Base-by-base conservation (phyloP, 1,140 invertebrate species). In the Bombus pascuorum region DNA sequence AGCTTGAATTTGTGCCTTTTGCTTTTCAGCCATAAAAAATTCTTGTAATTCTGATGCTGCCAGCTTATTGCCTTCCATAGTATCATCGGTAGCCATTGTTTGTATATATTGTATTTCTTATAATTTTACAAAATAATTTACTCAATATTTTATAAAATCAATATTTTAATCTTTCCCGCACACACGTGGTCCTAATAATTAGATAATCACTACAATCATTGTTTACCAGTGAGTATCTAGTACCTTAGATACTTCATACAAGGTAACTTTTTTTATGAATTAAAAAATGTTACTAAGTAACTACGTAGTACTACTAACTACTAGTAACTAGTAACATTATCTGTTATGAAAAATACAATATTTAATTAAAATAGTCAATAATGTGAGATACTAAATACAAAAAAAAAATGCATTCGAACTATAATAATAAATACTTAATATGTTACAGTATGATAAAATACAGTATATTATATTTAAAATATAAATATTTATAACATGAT, bases 1-100 rank as follows among this genome's bases (percentile, higher is more conserved):
- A 74, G 97, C 97, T 94, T 98, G 97, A 85, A 98, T 97, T 95
- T 98, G 97, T 18, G 98, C 98, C 94, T 98, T 98, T 94, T 99
- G 98, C 92, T 98, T 98, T 94, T 98, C 98, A n/a, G 96, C 96
- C 94, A 97, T 95, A 13, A 98, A 94, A 95, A 98, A 98, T 91
- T 97, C 97, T 95, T 98, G 97, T 44, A 98, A 94, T 95, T 98
- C 97, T 68, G 94, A 95, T 13, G 90, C 93, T 91, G 93, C 93
- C 4, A 82, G 4, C 59, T 89, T 87, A n/a, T 37, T 73, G 10
- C 73, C 75, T 13, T 71, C 53, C 1, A 57, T 44, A 37, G 47
- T 6, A 80, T 32, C 77, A 18, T 86, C 65, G 22, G 77, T 70
- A 37, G 80, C 74, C 65, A 86, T 57, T 37, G 34, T 34, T 81